Evolutionary conservation across 2,797 vertebrate species (phyloP).

Genomic region (Hylomyscus alleni): DNA sequence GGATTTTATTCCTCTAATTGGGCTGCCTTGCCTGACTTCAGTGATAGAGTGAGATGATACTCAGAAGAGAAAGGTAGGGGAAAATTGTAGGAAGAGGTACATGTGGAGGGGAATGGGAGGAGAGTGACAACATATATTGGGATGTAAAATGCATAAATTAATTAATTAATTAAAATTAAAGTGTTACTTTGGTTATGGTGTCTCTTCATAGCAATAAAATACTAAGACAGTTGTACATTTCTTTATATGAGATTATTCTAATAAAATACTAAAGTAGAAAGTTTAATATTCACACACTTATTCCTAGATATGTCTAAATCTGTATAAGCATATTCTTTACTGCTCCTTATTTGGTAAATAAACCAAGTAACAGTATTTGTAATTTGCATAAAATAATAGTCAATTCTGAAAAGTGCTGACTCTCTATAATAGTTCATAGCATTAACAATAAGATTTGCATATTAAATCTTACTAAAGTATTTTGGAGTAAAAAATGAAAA

Average conservation of each 20-base stretch:
- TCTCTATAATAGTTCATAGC: background rate
- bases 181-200: background rate
- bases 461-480: constrained; percentile 12
- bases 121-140: background rate
- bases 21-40: background rate
- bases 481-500: background rate
- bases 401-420: background rate
- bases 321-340: background rate
- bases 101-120: background rate
- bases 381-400: background rate
- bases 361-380: background rate
- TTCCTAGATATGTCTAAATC: background rate
- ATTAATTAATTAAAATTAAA: background rate
- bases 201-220: background rate
- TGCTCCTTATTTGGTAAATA: background rate
- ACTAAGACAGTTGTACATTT: background rate
- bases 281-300: background rate
- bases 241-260: background rate
- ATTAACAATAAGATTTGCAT: background rate
- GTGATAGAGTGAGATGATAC: background rate
- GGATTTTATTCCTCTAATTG: background rate
- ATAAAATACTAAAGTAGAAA: background rate
- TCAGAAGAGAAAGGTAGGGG: background rate
- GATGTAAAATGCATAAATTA: background rate
- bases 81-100: background rate